Evolutionary conservation across 2,797 vertebrate species (phyloP).

Genomic region (Falco biarmicus): DNA sequence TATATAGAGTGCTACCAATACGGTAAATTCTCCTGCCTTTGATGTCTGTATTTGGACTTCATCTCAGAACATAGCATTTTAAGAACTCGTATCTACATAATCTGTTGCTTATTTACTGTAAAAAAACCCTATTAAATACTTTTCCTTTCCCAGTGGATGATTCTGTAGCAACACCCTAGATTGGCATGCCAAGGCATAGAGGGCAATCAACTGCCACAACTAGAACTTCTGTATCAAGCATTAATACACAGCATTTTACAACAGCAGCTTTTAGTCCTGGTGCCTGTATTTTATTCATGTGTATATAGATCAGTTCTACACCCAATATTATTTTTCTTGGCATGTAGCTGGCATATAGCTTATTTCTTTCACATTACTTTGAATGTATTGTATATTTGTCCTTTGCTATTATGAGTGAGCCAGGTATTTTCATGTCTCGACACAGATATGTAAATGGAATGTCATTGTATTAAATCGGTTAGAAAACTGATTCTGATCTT

Average conservation of each 20-base stretch:
- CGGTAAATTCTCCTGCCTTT: neutral
- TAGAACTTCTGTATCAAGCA: conserved; percentile 60
- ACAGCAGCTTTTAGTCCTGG: conserved; percentile 10
- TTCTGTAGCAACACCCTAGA: conserved; percentile 40
- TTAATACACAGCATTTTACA: conserved; percentile 26
- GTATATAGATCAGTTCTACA: conserved; percentile 6
- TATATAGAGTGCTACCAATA: neutral
- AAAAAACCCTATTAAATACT: conserved; percentile 26
- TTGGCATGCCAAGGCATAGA: conserved; percentile 31
- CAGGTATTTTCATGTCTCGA: conserved; percentile 24
- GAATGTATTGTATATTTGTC: neutral
- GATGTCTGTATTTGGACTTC: conserved; percentile 4
- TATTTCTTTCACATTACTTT: conserved; percentile 28
- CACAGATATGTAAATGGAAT: conserved; percentile 32
- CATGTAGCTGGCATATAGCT: neutral
- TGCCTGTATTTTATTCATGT: conserved; percentile 46
- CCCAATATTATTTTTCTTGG: conserved; percentile 27
- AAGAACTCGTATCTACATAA: conserved; percentile 36
- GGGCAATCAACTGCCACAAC: conserved; percentile 52
- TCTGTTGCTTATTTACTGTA: conserved; percentile 28
- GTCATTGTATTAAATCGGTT: conserved; percentile 65
- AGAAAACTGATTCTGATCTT: conserved; percentile 72
- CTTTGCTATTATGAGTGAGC: neutral
- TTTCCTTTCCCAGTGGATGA: conserved; percentile 37
- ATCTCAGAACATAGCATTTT: conserved; percentile 36